A percentile compares a stretch with the other conserved stretches of the same genome.
Evolutionary conservation across 2,888 invertebrate species (phyloP).

Genomic region (Aleiodes leptofemur): DNA sequence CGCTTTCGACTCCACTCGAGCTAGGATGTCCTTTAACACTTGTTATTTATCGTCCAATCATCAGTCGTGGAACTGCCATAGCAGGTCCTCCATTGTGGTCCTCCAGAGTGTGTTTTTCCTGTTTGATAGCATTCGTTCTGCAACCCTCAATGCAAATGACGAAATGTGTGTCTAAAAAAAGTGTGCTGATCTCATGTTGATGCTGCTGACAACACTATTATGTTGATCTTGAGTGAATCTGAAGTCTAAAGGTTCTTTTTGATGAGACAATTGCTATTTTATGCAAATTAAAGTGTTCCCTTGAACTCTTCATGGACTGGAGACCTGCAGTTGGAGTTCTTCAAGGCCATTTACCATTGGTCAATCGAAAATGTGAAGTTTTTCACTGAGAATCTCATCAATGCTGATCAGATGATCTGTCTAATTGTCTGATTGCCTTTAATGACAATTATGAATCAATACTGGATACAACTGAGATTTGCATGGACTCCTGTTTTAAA

Average conservation of each 20-base stretch:
- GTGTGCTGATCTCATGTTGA: too few species aligned
- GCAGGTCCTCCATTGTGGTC: slow-evolving; percentile 36
- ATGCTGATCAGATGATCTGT: too few species aligned
- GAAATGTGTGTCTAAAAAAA: too few species aligned
- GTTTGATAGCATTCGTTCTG: not conserved
- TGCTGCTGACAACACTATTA: too few species aligned
- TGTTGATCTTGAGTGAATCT: too few species aligned
- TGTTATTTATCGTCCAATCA: slow-evolving; percentile 37
- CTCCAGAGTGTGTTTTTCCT: not conserved
- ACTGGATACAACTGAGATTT: not conserved
- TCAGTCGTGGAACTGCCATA: slow-evolving; percentile 40
- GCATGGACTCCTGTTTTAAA: not conserved
- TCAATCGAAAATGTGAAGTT: not conserved
- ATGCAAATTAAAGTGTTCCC: too few species aligned
- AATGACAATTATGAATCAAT: slow-evolving; percentile 1
- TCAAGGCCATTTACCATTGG: too few species aligned
- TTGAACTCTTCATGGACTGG: too few species aligned
- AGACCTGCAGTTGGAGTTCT: too few species aligned
- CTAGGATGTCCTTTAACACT: slow-evolving; percentile 40
- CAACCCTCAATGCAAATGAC: too few species aligned
- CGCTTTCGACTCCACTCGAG: slow-evolving; percentile 55
- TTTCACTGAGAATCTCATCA: not conserved
- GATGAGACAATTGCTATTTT: too few species aligned
- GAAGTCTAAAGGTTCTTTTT: too few species aligned
- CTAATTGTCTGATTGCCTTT: not conserved